Evolutionary conservation across 2,113 vertebrate genomes (phyloP).

Genomic region (Prunella himalayana): DNA sequence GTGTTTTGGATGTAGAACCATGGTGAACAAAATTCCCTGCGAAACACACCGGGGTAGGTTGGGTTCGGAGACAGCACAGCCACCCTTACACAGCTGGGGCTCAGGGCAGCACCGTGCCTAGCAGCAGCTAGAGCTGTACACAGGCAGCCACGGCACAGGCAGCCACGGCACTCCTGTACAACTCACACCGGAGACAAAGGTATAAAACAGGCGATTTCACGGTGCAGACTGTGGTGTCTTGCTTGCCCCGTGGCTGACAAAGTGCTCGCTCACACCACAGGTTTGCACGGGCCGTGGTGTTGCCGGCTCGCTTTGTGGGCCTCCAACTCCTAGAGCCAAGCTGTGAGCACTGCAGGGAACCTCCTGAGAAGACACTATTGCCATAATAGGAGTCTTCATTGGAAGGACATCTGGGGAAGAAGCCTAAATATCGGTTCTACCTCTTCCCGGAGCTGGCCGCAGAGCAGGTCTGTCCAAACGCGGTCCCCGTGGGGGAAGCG

Average conservation of each 20-base stretch:
- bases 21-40: not conserved
- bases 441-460: not conserved
- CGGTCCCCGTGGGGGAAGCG: not conserved
- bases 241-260: not conserved
- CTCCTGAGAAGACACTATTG: not conserved
- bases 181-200: not conserved
- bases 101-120: too few species aligned
- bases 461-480: accelerated
- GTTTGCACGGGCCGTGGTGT: accelerated
- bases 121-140: not conserved
- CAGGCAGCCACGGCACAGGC: not conserved
- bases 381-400: accelerated
- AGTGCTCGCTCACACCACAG: not conserved
- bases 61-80: not conserved
- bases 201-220: accelerated
- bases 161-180: not conserved
- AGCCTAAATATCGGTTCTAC: not conserved
- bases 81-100: not conserved
- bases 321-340: not conserved
- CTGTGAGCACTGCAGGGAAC: not conserved
- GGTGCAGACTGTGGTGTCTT: not conserved
- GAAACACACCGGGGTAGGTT: accelerated
- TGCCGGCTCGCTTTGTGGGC: accelerated
- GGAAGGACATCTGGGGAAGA: not conserved
- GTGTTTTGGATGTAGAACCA: not conserved